Conservation (phyloP, 2,888 invertebrate genomes). For the Alloscopus bannaensis region DNA sequence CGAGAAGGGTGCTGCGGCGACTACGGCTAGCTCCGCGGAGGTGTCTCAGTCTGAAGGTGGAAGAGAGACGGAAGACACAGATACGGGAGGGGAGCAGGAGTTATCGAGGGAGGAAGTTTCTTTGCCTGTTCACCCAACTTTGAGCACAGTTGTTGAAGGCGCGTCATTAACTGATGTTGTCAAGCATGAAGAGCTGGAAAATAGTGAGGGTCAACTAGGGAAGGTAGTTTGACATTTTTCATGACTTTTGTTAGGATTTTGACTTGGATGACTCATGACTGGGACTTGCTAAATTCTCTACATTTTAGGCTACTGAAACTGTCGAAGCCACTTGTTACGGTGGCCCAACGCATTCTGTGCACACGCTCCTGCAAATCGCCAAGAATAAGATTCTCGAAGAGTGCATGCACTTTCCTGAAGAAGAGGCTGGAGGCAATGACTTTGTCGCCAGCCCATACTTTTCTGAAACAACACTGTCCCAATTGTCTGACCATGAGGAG, state of each 20-base stretch:
- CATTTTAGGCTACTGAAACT: not conserved
- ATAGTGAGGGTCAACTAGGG: too few species aligned
- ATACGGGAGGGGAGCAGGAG: not conserved
- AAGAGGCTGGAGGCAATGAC: too few species aligned
- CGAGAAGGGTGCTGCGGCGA: not conserved
- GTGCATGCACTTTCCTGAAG: constrained; percentile 1
- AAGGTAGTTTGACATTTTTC: too few species aligned
- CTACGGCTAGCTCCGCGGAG: not conserved
- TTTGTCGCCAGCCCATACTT: not conserved
- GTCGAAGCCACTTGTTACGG: constrained; percentile 7
- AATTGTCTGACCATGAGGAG: not conserved
- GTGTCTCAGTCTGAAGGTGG: not conserved
- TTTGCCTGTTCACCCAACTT: too few species aligned
- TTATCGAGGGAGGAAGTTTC: too few species aligned
- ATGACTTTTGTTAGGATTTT: not conserved
- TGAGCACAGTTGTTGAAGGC: not conserved
- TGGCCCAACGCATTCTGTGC: constrained; percentile 23
- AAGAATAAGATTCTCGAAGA: constrained; percentile 15
- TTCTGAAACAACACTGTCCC: not conserved
- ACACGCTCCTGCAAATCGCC: constrained; percentile 26
- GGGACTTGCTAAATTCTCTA: too few species aligned
- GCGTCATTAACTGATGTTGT: not conserved
- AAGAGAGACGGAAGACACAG: not conserved
- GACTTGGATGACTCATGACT: too few species aligned
- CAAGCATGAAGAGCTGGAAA: not conserved